phyloP scores from a whole-genome alignment of 2,113 vertebrate genomes.

The Aegithalos caudatus region DNA sequence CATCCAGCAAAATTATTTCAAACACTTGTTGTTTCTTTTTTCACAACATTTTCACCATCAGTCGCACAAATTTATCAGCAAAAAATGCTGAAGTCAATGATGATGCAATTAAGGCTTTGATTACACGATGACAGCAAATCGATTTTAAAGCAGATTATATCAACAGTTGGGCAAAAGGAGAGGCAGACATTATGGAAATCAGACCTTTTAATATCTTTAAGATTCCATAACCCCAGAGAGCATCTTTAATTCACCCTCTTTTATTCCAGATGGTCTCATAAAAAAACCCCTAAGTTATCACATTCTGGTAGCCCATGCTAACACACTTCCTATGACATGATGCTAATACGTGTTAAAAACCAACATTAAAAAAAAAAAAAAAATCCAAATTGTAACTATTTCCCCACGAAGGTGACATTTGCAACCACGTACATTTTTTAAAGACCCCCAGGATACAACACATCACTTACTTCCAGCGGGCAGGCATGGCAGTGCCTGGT shows the following conservation, averaged over 20 bases:
- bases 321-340: not conserved
- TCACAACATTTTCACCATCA: conserved; percentile 24
- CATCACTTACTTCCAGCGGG: conserved; percentile 2
- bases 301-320: conserved; percentile 32
- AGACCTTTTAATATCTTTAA: conserved; percentile 55
- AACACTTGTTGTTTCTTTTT: not conserved
- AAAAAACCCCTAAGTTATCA: conserved; percentile 7
- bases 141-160: conserved; percentile 66
- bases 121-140: conserved; percentile 64
- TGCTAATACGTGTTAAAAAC: not conserved
- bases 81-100: conserved; percentile 55
- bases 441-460: not conserved
- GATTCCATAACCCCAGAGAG: conserved; percentile 58
- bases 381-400: not conserved
- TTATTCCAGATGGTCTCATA: conserved; percentile 55
- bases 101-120: conserved; percentile 66
- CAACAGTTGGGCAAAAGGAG: conserved; percentile 61
- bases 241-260: conserved; percentile 56
- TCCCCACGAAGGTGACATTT: not conserved
- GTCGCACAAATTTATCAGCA: not conserved
- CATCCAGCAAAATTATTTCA: not conserved
- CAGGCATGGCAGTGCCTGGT: conserved; percentile 10
- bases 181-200: conserved; percentile 64
- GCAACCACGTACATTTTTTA: not conserved
- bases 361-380: not conserved